phyloP scores from a whole-genome alignment of 2,888 invertebrate species.

The Rutpela maculata region DNA sequence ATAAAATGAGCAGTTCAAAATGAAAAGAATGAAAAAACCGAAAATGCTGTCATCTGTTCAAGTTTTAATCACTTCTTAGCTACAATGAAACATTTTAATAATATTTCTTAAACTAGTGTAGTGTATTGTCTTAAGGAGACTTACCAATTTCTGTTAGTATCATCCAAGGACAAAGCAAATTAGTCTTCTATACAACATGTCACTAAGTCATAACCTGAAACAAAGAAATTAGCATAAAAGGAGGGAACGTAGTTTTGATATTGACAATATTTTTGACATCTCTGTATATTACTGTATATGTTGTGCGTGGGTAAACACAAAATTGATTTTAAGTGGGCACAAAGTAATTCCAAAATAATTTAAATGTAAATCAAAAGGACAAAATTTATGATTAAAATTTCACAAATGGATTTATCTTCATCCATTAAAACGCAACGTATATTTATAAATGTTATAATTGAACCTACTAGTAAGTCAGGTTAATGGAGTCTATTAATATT shows the following conservation, averaged over 20 bases:
- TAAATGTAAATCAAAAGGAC: too few species aligned
- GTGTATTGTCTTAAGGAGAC: not conserved
- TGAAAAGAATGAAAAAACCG: too few species aligned
- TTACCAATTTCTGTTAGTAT: conserved; percentile 30
- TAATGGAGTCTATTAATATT: conserved; percentile 12
- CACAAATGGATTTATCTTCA: not conserved
- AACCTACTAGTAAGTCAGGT: not conserved
- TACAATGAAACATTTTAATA: too few species aligned
- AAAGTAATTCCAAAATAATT: too few species aligned
- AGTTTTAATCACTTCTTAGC: too few species aligned
- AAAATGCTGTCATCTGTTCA: too few species aligned
- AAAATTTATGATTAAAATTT: too few species aligned
- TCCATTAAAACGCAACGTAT: not conserved
- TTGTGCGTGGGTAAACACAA: not conserved
- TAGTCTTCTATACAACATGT: conserved; percentile 33
- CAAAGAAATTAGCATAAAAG: not conserved
- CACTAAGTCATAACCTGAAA: conserved; percentile 28
- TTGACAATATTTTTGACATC: too few species aligned
- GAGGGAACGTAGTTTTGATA: too few species aligned
- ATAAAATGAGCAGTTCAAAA: too few species aligned
- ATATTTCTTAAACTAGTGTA: too few species aligned
- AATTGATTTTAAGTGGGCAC: too few species aligned
- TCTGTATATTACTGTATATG: not conserved
- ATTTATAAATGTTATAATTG: not conserved
- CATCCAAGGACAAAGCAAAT: conserved; percentile 4